Percentiles rank a stretch among this genome's conserved stretches.
Conservation (phyloP, 2,113 vertebrate species). For the Meles meles region DNA sequence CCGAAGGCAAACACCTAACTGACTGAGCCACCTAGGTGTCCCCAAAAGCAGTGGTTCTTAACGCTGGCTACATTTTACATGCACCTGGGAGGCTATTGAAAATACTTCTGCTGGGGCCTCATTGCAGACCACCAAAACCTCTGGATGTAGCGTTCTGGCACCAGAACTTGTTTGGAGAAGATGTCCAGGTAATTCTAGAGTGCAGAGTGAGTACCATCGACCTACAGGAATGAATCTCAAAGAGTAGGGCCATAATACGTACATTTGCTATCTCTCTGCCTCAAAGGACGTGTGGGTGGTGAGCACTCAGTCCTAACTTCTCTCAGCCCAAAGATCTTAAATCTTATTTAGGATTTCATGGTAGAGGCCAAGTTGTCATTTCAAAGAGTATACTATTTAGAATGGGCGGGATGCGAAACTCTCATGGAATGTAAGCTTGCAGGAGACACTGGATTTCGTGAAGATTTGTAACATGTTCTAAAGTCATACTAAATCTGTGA, state of each 20-base stretch:
- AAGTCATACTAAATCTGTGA: slow-evolving; percentile 31
- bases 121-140: neutral
- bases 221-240: neutral
- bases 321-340: slow-evolving; percentile 6
- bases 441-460: neutral
- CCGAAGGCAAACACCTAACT: neutral
- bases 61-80: neutral
- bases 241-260: neutral
- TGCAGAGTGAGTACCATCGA: neutral
- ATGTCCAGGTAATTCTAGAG: neutral
- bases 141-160: neutral
- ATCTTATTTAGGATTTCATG: slow-evolving; percentile 64
- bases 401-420: slow-evolving; percentile 26
- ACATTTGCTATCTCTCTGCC: neutral
- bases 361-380: slow-evolving; percentile 31
- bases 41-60: neutral
- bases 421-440: slow-evolving; percentile 45
- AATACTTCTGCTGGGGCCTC: neutral
- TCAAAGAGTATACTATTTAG: slow-evolving; percentile 49
- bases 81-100: neutral
- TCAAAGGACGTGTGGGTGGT: neutral
- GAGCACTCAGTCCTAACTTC: neutral
- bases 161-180: slow-evolving; percentile 8
- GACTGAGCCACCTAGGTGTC: neutral
- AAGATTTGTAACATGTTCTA: slow-evolving; percentile 45